Conservation (phyloP, 2,113 vertebrate species). For the Galemys pyrenaicus region DNA sequence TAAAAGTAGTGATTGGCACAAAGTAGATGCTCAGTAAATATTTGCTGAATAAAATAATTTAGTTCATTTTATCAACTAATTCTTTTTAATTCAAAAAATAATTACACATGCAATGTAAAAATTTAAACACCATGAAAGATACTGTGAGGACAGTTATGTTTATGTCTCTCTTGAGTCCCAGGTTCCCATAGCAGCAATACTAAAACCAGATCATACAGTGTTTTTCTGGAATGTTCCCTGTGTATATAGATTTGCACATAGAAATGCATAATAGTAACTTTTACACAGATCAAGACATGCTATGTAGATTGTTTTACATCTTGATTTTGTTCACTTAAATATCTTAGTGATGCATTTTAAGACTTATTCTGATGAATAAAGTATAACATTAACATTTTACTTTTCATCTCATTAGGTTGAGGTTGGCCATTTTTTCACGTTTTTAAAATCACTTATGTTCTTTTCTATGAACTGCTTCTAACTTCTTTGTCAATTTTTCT, state of each 20-base stretch:
- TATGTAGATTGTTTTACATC: background rate
- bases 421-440: background rate
- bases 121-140: background rate
- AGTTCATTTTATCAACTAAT: background rate
- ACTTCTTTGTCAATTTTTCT: conserved; percentile 27
- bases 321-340: background rate
- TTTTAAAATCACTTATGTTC: conserved; percentile 16
- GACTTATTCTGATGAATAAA: background rate
- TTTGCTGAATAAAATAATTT: background rate
- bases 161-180: background rate
- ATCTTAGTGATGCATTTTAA: background rate
- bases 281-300: background rate
- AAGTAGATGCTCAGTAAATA: background rate
- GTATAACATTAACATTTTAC: background rate
- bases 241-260: background rate
- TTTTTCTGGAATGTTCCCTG: background rate
- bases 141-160: background rate
- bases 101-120: background rate
- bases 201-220: background rate
- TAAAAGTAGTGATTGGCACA: background rate
- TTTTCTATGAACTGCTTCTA: conserved; percentile 6
- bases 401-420: conserved; percentile 1
- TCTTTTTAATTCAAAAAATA: conserved; percentile 7
- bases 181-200: background rate
- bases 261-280: background rate